phyloP scores from a whole-genome alignment of 2,888 invertebrate genomes.

The Agrochola macilenta region DNA sequence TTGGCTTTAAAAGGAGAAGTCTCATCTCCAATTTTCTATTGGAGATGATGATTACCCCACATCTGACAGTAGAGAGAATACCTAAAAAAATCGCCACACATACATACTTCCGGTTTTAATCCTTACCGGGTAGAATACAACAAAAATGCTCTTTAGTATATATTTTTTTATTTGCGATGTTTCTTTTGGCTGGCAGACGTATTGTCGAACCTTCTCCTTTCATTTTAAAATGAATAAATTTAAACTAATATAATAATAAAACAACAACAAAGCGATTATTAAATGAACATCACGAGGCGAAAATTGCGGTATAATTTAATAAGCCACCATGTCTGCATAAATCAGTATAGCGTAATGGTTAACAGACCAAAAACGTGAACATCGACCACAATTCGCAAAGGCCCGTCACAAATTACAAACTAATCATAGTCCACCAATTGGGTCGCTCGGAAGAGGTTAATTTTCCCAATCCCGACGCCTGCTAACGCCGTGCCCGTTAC shows the following conservation, averaged over 20 bases:
- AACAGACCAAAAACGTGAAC: constrained; percentile 69
- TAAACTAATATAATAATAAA: background rate
- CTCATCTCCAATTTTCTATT: too few species aligned
- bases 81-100: too few species aligned
- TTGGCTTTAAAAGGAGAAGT: background rate
- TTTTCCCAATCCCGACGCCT: constrained; percentile 84
- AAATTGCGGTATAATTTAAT: constrained; percentile 59
- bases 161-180: too few species aligned
- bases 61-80: too few species aligned
- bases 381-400: constrained; percentile 73
- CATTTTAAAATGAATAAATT: background rate
- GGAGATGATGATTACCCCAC: too few species aligned
- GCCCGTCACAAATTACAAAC: constrained; percentile 85
- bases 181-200: too few species aligned
- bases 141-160: too few species aligned
- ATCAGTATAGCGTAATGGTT: constrained; percentile 63
- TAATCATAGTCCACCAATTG: constrained; percentile 87
- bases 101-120: too few species aligned
- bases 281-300: constrained; percentile 45
- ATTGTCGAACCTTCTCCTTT: too few species aligned
- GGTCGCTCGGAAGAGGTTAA: constrained; percentile 86
- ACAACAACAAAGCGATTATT: constrained; percentile 2
- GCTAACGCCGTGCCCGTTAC: constrained; percentile 79
- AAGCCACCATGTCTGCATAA: constrained; percentile 57
- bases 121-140: too few species aligned